Evolutionary conservation across 2,113 vertebrate species (phyloP).

Genomic region (Brevimyrus niger): DNA sequence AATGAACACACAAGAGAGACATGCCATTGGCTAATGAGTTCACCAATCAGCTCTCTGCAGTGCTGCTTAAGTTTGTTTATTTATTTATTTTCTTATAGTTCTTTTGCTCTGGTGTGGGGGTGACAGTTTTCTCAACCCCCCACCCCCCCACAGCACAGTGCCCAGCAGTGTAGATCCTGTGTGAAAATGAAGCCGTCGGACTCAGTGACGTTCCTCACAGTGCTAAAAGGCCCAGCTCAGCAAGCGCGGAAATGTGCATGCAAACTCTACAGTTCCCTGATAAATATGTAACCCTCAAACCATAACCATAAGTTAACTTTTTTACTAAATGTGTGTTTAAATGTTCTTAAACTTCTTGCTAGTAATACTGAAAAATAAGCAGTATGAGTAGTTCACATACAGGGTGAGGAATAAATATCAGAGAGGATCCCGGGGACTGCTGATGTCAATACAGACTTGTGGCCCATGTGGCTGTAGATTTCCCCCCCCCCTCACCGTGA

Average conservation of each 20-base stretch:
- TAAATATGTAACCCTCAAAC: not conserved
- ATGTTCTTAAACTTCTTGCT: not conserved
- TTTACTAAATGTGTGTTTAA: not conserved
- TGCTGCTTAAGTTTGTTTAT: not conserved
- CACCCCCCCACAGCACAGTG: slow-evolving; percentile 24
- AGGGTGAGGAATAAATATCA: not conserved
- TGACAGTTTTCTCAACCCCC: slow-evolving; percentile 31
- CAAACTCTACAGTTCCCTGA: slow-evolving; percentile 11
- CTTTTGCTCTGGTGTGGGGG: slow-evolving; percentile 37
- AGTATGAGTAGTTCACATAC: not conserved
- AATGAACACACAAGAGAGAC: not conserved
- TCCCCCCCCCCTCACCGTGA: not conserved
- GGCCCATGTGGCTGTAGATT: not conserved
- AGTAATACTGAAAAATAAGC: not conserved
- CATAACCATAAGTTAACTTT: not conserved
- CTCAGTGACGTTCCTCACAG: slow-evolving; percentile 17
- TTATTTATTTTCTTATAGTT: slow-evolving; percentile 25
- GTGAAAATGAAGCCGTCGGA: slow-evolving; percentile 42
- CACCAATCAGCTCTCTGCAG: not conserved
- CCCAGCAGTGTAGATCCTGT: slow-evolving; percentile 31
- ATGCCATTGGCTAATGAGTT: not conserved
- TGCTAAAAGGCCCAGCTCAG: not conserved
- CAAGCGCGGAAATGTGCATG: not conserved
- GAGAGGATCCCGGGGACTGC: not conserved
- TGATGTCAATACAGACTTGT: not conserved